phyloP scores from a whole-genome alignment of 2,113 vertebrate species.

The Sitta europaea region DNA sequence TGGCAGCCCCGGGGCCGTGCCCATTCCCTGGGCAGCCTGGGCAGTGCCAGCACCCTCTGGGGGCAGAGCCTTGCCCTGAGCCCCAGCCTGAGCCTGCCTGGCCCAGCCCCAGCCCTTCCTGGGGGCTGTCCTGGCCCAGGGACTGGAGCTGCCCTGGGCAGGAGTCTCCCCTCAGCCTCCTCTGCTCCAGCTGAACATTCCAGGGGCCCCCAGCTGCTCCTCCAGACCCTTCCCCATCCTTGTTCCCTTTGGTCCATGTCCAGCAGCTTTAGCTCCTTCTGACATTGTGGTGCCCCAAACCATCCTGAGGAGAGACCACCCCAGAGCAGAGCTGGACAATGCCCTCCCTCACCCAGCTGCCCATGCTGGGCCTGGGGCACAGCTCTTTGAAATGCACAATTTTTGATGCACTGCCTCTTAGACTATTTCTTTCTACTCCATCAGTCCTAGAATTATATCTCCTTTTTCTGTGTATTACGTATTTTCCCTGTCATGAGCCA shows the following conservation, averaged over 20 bases:
- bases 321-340: not conserved
- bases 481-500: not conserved
- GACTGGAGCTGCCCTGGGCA: not conserved
- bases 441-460: not conserved
- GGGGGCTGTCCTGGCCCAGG: not conserved
- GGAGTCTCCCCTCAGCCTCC: not conserved
- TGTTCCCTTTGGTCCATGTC: not conserved
- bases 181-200: not conserved
- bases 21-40: not conserved
- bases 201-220: not conserved
- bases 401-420: not conserved
- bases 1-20: not conserved
- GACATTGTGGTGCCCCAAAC: not conserved
- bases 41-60: not conserved
- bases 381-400: not conserved
- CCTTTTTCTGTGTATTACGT: not conserved
- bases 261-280: not conserved
- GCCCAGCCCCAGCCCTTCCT: not conserved
- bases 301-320: not conserved
- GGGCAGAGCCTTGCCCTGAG: not conserved
- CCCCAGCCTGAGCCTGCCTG: not conserved
- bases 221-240: not conserved
- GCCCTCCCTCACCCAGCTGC: not conserved
- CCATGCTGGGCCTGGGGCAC: not conserved
- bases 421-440: fast-evolving